Evolutionary conservation across 2,888 invertebrate species (phyloP).

Genomic region (Epirrita christyi): DNA sequence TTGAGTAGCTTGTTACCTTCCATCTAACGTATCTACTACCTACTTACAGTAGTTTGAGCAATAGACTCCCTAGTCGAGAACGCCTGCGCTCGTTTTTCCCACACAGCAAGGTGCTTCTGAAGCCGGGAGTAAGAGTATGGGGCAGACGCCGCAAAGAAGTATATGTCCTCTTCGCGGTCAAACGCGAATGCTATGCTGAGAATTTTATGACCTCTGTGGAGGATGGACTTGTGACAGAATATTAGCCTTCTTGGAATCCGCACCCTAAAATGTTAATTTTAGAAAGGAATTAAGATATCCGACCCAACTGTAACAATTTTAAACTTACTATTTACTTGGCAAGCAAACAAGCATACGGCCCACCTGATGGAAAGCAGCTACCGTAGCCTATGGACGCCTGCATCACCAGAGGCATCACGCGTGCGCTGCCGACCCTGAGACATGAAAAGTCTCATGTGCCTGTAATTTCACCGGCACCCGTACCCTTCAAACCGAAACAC

Average conservation of each 20-base stretch:
- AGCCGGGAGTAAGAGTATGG: conserved; percentile 98
- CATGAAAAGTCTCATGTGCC: too few species aligned
- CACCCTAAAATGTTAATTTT: conserved; percentile 82
- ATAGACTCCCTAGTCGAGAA: conserved; percentile 89
- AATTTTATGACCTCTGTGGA: conserved; percentile 96
- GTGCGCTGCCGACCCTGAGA: too few species aligned
- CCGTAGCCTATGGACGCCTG: too few species aligned
- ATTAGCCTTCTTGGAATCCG: conserved; percentile 92
- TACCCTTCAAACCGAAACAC: too few species aligned
- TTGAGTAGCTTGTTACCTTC: too few species aligned
- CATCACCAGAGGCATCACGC: too few species aligned
- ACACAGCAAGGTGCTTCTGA: conserved; percentile 91
- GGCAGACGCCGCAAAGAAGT: conserved; percentile 96
- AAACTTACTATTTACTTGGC: too few species aligned
- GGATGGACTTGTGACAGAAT: conserved; percentile 95
- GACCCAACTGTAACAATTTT: too few species aligned
- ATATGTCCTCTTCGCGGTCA: conserved; percentile 97
- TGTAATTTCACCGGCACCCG: too few species aligned
- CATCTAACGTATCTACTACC: neutral
- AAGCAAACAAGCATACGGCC: too few species aligned
- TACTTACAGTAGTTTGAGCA: conserved; percentile 86
- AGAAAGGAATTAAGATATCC: neutral
- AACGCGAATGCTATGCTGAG: conserved; percentile 97
- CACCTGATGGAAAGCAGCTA: too few species aligned
- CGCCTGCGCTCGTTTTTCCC: conserved; percentile 87